Evolutionary conservation across 2,888 invertebrate genomes (phyloP).

Genomic region (Caenorhabditis sp.): DNA sequence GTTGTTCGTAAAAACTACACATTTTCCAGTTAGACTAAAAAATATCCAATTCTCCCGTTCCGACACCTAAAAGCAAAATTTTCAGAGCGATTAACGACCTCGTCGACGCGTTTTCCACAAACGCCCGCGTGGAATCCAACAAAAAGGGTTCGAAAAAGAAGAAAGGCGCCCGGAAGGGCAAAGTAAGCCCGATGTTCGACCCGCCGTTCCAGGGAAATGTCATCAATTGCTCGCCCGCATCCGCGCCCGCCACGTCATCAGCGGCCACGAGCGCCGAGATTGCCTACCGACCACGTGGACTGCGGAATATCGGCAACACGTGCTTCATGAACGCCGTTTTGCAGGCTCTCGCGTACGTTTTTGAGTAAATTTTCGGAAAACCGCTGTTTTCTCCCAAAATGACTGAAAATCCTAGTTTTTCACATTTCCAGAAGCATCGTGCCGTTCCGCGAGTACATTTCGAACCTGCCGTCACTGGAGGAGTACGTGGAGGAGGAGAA

Average conservation of each 20-base stretch:
- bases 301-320: constrained; percentile 88
- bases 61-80: neutral
- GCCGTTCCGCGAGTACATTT: constrained; percentile 27
- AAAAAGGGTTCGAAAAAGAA: constrained; percentile 35
- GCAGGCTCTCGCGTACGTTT: constrained; percentile 84
- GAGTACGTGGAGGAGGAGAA: constrained; percentile 43
- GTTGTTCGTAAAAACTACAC: too few relatives aligned
- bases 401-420: neutral
- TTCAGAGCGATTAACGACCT: constrained; percentile 10
- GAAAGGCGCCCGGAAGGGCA: constrained; percentile 42
- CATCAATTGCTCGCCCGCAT: constrained; percentile 23
- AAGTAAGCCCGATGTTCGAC: constrained; percentile 51
- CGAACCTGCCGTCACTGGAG: constrained; percentile 23
- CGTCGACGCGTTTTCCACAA: constrained; percentile 1
- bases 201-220: constrained; percentile 20
- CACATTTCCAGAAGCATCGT: constrained; percentile 33
- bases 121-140: neutral
- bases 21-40: too few relatives aligned
- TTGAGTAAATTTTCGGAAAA: neutral
- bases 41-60: neutral
- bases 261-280: neutral
- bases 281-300: constrained; percentile 80
- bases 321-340: constrained; percentile 91
- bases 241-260: constrained; percentile 5
- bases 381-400: neutral